phyloP scores from a whole-genome alignment of 2,888 invertebrate genomes.

The Argyresthia goedartella region DNA sequence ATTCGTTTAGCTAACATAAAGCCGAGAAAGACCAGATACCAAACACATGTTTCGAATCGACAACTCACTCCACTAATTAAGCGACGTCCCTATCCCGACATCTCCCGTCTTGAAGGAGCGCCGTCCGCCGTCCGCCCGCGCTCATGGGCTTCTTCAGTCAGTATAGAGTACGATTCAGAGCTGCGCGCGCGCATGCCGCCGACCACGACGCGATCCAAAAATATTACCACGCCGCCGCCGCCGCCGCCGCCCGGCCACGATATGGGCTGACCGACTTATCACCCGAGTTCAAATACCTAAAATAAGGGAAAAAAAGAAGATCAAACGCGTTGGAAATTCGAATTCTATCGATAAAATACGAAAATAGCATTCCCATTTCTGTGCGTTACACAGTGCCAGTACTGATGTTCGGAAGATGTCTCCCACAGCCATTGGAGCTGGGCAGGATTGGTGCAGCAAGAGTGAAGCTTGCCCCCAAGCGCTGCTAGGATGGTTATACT shows the following conservation, averaged over 20 bases:
- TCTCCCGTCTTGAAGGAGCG: conserved; percentile 61
- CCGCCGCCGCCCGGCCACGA: conserved; percentile 27
- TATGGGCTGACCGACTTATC: conserved; percentile 29
- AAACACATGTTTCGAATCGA: not conserved
- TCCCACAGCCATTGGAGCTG: conserved; percentile 53
- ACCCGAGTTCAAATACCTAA: conserved; percentile 18
- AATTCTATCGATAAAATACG: too few relatives aligned
- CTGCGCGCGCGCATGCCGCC: conserved; percentile 58
- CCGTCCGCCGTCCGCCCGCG: conserved; percentile 7
- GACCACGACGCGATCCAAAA: conserved; percentile 41
- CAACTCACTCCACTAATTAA: not conserved
- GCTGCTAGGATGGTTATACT: conserved; percentile 55
- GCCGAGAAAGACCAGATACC: not conserved
- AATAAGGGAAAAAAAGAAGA: conserved; percentile 13
- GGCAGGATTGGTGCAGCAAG: conserved; percentile 59
- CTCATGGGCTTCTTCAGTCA: too few relatives aligned
- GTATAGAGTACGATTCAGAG: too few relatives aligned
- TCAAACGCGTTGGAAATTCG: conserved; percentile 6
- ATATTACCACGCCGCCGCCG: conserved; percentile 32
- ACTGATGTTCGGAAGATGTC: conserved; percentile 41
- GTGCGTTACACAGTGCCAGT: not conserved
- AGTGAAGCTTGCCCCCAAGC: conserved; percentile 48
- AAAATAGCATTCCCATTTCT: not conserved
- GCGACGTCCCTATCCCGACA: conserved; percentile 17
- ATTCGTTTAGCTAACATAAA: too few relatives aligned